These are phyloP conservation scores for Gobionotothen gibberifrons DNA, from an alignment of 2,797 vertebrate species.

Conservation along the genomic window DNA sequence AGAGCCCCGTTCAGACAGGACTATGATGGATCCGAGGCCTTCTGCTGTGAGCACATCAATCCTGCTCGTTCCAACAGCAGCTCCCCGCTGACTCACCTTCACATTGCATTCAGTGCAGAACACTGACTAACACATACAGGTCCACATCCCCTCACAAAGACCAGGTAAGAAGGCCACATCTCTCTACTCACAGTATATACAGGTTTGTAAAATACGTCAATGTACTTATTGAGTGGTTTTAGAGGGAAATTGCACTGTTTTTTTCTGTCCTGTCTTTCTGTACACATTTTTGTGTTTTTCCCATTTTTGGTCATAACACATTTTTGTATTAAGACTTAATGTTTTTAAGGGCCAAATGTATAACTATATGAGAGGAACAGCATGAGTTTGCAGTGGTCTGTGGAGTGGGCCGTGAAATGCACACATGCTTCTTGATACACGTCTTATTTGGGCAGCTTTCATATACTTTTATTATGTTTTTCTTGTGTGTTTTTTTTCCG, in stretches of 20 bases:
- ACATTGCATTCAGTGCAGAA: constrained; percentile 68
- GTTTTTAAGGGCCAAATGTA: neutral
- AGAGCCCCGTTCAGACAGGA: constrained; percentile 62
- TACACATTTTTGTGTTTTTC: neutral
- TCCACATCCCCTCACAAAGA: constrained; percentile 41
- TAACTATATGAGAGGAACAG: neutral
- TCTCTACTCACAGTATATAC: neutral
- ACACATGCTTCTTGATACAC: neutral
- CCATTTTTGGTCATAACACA: neutral
- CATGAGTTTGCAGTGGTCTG: neutral
- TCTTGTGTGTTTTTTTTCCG: neutral
- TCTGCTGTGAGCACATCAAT: constrained; percentile 77
- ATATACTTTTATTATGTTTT: neutral
- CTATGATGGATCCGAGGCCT: constrained; percentile 70
- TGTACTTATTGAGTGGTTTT: neutral
- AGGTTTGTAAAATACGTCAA: neutral
- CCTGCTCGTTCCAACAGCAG: constrained; percentile 72
- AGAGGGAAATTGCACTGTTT: fast-evolving
- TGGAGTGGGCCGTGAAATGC: neutral
- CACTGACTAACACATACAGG: constrained; percentile 58
- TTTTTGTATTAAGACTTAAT: neutral
- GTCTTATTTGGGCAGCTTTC: constrained; percentile 7
- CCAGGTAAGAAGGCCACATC: constrained; percentile 28
- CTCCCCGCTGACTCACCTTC: constrained; percentile 79
- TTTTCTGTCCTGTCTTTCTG: neutral